Conservation (phyloP, 2,113 vertebrate species). For the Nothoprocta pentlandii region DNA sequence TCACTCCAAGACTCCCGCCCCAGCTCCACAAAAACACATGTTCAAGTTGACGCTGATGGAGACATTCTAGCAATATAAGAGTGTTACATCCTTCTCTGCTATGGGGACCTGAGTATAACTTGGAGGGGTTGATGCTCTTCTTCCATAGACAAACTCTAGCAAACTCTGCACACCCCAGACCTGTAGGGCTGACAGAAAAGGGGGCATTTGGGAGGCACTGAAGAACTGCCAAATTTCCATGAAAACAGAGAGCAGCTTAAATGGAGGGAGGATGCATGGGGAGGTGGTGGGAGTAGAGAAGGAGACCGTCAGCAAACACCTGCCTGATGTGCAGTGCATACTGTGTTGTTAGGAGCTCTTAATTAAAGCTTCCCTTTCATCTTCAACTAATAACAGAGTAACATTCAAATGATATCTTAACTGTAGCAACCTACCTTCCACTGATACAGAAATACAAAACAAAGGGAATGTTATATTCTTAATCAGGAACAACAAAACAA, state of each 20-base stretch:
- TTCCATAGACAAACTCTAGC: not conserved
- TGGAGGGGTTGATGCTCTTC: not conserved
- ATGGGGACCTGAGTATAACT: not conserved
- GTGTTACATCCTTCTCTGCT: not conserved
- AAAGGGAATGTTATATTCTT: not conserved
- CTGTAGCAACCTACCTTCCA: not conserved
- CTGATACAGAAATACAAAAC: not conserved
- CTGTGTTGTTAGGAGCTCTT: conserved; percentile 16
- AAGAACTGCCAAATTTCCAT: not conserved
- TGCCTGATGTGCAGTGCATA: conserved; percentile 16
- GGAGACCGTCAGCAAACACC: conserved; percentile 10
- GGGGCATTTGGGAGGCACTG: not conserved
- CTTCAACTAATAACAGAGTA: not conserved
- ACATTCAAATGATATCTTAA: not conserved
- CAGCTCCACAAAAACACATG: rapidly evolving
- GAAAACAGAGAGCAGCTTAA: not conserved
- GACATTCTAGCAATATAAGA: not conserved
- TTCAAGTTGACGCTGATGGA: not conserved
- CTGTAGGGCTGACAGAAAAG: not conserved
- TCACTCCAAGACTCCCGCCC: not conserved
- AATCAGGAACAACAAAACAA: not conserved
- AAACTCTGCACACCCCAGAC: not conserved
- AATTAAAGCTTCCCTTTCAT: conserved; percentile 58
- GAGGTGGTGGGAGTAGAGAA: conserved; percentile 33
- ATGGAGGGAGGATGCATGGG: not conserved